A percentile compares a stretch with the other conserved stretches of the same genome.
Conservation (phyloP, 1,140 invertebrate species). For the Drosophila rufa region DNA sequence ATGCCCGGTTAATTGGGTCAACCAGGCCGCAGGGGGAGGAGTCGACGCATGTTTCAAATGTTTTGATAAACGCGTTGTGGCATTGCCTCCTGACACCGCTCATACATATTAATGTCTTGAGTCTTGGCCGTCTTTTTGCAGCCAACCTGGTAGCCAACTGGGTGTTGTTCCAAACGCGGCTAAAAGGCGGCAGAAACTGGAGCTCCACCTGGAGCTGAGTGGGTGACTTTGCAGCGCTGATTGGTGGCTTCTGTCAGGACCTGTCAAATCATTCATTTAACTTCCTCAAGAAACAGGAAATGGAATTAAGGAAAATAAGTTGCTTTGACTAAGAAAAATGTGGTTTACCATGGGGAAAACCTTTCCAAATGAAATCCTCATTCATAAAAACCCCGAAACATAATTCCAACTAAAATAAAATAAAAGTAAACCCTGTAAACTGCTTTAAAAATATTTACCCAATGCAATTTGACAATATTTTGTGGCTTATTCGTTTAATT, state of each 20-base stretch:
- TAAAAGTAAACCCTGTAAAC: too few relatives aligned
- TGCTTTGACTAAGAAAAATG: neutral
- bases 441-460: neutral
- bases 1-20: constrained; percentile 77
- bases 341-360: too few relatives aligned
- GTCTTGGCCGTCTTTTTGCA: constrained; percentile 18
- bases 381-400: neutral
- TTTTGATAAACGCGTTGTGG: constrained; percentile 76
- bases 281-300: neutral
- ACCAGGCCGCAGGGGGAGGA: constrained; percentile 18
- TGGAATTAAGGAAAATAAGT: neutral
- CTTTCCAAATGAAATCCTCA: too few relatives aligned
- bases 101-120: constrained; percentile 73
- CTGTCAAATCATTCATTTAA: constrained; percentile 13
- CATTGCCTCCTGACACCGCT: constrained; percentile 70
- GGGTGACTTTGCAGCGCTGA: constrained; percentile 37
- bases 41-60: constrained; percentile 62
- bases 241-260: constrained; percentile 23
- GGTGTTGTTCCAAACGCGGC: constrained; percentile 43
- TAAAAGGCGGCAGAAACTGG: constrained; percentile 14
- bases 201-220: constrained; percentile 23
- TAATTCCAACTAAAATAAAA: too few relatives aligned
- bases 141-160: constrained; percentile 37
- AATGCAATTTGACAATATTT: constrained; percentile 17
- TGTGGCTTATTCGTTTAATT: neutral